Evolutionary conservation across 2,113 vertebrate genomes (phyloP), one percentile per base, ranked within the genome.

Genomic region (Trogon melanurus): DNA sequence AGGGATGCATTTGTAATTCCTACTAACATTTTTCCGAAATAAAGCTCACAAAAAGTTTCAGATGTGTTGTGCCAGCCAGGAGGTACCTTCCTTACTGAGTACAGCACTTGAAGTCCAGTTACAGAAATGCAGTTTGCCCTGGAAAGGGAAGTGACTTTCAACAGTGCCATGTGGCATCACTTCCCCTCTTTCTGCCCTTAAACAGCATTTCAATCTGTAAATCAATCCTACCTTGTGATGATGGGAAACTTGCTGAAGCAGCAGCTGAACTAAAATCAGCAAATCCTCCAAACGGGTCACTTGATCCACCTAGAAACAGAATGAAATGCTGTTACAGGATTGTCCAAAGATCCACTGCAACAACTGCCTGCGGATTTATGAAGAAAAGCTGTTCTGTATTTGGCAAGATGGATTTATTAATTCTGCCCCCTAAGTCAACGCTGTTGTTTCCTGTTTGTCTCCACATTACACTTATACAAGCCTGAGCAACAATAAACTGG

Each of bases 221-320:
- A 30, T 27, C n/a, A n/a, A 79, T 64, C 96, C 57, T 98, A 99
- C 99, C 99, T 97, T 98, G 96, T 6, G 94, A 95, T 3, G 98
- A 93, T 44, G 99, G 97, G 91, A 98, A 98, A 97, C 89, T 97
- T 79, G 97, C 97, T 65, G 98, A 98, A 88, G 99, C 98, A 96
- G 98, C 97, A 88, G 99, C 98, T 51, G 98, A 98, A 93, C 81
- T 96, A 88, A 99, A 99, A 97, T 99, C 99, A 89, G 99, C 99
- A 98, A 99, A 99, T 93, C 98, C 99, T 95, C 98, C 95, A 70
- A 99, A 99, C 8, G 98, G 98, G 97, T 99, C 99, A 97, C 98
- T 84, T 45, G 97, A 96, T 79, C 97, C 98, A 98, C 98, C 99
- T 99, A 96, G 72, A 95, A 97, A 93, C 79, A 96, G 54, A 92